Conservation (phyloP, 2,888 invertebrate species). For the Cephonodes hylas region DNA sequence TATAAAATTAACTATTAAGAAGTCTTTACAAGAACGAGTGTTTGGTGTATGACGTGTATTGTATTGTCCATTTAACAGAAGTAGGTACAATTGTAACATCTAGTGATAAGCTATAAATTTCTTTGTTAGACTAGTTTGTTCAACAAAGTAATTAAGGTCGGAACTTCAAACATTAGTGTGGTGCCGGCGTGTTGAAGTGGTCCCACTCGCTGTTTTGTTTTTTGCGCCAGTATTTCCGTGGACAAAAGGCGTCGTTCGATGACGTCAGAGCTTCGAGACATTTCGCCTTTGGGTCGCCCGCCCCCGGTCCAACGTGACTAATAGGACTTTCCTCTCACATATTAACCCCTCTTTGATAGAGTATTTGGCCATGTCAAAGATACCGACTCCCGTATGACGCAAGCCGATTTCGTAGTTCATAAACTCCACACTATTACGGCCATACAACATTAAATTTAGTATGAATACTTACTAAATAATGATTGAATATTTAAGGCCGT, state of each 20-base stretch:
- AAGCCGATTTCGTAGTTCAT: not conserved
- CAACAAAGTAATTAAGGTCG: conserved; percentile 1
- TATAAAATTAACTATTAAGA: too few relatives aligned
- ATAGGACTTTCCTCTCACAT: conserved; percentile 1
- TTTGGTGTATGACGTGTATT: too few relatives aligned
- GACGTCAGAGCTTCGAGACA: not conserved
- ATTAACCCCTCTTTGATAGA: conserved; percentile 5
- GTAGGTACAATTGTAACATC: too few relatives aligned
- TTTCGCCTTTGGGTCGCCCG: not conserved
- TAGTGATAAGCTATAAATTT: not conserved
- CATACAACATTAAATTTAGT: not conserved
- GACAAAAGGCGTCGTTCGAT: conserved; percentile 4
- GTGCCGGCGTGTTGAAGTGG: not conserved
- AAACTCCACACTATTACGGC: not conserved
- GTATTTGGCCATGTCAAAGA: not conserved
- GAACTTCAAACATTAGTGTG: not conserved
- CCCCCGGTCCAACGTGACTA: not conserved
- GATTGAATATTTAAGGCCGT: not conserved
- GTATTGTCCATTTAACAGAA: too few relatives aligned
- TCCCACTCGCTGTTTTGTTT: not conserved
- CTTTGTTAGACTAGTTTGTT: not conserved
- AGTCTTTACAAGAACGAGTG: too few relatives aligned
- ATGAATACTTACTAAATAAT: not conserved
- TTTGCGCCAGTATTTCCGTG: not conserved
- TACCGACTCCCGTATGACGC: not conserved